Percentiles rank a stretch among this genome's conserved stretches.
These are phyloP conservation scores for Odontocerum albicorne DNA, from an alignment of 2,888 invertebrate species.

Conservation along the genomic window DNA sequence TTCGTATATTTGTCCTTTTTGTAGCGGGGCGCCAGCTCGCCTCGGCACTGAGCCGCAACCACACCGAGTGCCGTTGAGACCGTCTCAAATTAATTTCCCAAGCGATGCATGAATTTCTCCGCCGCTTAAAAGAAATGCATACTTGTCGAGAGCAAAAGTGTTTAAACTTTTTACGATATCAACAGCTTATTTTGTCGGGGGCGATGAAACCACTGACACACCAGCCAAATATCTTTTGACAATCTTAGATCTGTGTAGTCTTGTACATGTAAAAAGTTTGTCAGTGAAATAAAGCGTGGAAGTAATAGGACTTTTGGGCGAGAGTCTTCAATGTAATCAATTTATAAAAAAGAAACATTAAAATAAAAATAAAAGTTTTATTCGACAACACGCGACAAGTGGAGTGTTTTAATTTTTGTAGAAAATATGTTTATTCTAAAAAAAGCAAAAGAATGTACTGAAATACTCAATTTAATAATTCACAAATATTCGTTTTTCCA, in stretches of 20 bases:
- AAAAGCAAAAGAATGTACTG: too few species aligned
- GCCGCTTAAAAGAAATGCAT: slow-evolving; percentile 35
- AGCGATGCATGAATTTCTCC: slow-evolving; percentile 36
- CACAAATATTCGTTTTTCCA: too few species aligned
- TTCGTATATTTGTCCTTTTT: too few species aligned
- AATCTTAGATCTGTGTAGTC: slow-evolving; percentile 3
- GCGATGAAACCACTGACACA: background rate
- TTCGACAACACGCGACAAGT: too few species aligned
- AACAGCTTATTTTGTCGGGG: slow-evolving; percentile 31
- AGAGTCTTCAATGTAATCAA: background rate
- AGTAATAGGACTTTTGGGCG: slow-evolving; percentile 5
- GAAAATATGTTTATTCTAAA: too few species aligned
- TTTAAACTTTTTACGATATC: slow-evolving; percentile 31
- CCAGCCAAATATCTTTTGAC: slow-evolving; percentile 13
- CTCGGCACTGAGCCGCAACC: too few species aligned
- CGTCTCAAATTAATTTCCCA: slow-evolving; percentile 37
- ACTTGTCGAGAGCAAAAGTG: slow-evolving; percentile 13
- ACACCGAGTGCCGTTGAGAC: slow-evolving; percentile 24
- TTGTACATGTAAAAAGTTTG: slow-evolving; percentile 17
- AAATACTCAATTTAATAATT: too few species aligned
- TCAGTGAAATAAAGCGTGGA: slow-evolving; percentile 11
- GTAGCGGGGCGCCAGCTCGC: too few species aligned
- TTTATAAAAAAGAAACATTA: background rate
- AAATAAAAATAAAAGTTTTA: too few species aligned
- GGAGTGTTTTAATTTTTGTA: too few species aligned